Evolutionary conservation across 2,888 invertebrate species (phyloP).

Genomic region (Orchestes rusci): DNA sequence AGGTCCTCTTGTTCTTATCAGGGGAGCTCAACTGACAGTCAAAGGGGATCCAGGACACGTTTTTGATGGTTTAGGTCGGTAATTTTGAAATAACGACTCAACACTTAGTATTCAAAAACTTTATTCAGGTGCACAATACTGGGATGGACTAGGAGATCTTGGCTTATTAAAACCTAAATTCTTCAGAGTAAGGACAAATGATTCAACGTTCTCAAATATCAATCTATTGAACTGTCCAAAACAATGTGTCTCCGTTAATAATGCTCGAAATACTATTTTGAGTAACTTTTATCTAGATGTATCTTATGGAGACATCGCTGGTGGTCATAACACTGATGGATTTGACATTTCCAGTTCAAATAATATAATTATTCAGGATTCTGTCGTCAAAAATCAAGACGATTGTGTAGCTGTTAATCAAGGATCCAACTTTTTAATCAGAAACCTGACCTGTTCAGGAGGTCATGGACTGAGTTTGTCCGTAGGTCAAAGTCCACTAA

Average conservation of each 20-base stretch:
- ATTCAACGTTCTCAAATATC: conserved; percentile 23
- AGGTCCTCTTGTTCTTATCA: conserved; percentile 10
- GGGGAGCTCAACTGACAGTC: conserved; percentile 12
- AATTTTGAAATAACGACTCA: neutral
- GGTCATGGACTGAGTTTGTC: conserved; percentile 30
- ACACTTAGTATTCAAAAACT: neutral
- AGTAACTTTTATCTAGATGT: conserved; percentile 24
- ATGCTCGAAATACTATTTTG: conserved; percentile 20
- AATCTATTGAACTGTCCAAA: conserved; percentile 26
- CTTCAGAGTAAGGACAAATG: conserved; percentile 23
- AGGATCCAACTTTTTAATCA: conserved; percentile 22
- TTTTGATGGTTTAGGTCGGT: conserved; percentile 5
- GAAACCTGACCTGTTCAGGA: conserved; percentile 24
- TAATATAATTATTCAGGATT: conserved; percentile 22
- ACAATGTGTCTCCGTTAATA: conserved; percentile 26
- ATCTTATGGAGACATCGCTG: conserved; percentile 22
- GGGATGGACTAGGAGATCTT: conserved; percentile 26
- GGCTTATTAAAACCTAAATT: conserved; percentile 28
- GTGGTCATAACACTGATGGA: conserved; percentile 25
- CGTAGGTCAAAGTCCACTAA: conserved; percentile 23
- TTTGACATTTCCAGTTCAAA: conserved; percentile 21
- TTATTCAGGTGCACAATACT: conserved; percentile 22
- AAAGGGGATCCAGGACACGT: neutral
- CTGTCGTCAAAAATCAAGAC: conserved; percentile 27
- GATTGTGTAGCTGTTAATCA: conserved; percentile 28